Base-by-base conservation (phyloP, 2,797 vertebrate species). In the Notamacropus eugenii region DNA sequence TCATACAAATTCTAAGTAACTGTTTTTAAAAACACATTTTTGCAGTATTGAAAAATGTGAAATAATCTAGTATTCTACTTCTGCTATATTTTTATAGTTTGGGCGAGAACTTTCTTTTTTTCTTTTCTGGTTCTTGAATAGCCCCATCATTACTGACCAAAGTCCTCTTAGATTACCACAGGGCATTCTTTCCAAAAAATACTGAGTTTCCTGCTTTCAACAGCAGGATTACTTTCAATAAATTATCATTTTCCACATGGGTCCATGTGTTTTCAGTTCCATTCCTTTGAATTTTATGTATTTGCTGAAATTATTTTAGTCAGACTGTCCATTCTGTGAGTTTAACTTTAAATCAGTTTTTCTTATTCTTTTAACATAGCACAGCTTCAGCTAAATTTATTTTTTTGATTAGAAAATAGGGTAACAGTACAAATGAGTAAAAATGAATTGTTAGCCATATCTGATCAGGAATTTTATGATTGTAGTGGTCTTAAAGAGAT, bases 391-490 rank as follows among this genome's bases (percentile, higher is more conserved):
- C n/a, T 93, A 94, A 10, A 54, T 90, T 22, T 14, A 87, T 95
- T 90, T 9, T 57, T 50, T 94, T 96, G 57, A 91, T 54, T 13
- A 54, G 3, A 91, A 96, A 95, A 93, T 54, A 90, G 46, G 40
- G 52, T 52, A 55, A 55, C 5, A 50, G 31, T 90, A 14, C 40
- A 74, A 90, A 28, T n/a, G 90, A 54, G 16, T 59, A 62, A 95
- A 90, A 14, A 74, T 50, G 93, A 95, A 93, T 93, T 14, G 46
- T 91, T 34, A 92, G 74, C 13, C n/a, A 59, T 55, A 22, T 46
- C 54, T 31, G 54, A 90, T 92, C 92, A 94, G 56, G 55, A 40
- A 57, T 94, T 96, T 97, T 96, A 55, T 31, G 94, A 95, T 95
- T 56, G 46, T 54, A 3, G 29, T 16, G 29, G 8, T n/a, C 91